These are phyloP conservation scores for Euleptes europaea DNA, from an alignment of 2,113 vertebrate species.

Conservation along the genomic window DNA sequence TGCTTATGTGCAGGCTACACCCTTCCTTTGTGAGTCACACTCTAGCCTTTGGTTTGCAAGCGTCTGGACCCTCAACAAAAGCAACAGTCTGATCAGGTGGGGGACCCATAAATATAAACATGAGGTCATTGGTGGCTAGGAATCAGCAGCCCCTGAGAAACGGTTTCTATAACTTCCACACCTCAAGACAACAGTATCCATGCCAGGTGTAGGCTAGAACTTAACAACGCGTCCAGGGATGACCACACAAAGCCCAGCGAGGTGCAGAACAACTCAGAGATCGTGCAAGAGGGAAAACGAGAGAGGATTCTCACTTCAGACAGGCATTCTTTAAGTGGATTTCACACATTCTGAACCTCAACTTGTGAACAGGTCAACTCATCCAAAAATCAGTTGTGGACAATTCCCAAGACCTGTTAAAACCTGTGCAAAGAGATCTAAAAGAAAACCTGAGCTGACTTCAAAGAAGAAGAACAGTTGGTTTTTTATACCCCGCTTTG, in stretches of 20 bases:
- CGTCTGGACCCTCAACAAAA: background rate
- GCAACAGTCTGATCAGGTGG: background rate
- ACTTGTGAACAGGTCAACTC: background rate
- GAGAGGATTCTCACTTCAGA: background rate
- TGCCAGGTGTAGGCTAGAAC: conserved; percentile 4
- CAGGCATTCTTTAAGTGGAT: background rate
- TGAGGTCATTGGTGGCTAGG: conserved; percentile 14
- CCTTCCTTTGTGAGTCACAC: background rate
- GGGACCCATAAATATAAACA: background rate
- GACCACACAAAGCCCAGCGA: background rate
- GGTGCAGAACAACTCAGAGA: background rate
- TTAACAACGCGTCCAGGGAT: background rate
- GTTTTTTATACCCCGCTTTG: too few relatives aligned
- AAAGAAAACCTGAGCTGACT: background rate
- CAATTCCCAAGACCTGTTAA: too few relatives aligned
- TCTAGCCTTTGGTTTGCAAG: background rate
- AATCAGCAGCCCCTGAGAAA: background rate
- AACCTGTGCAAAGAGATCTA: background rate
- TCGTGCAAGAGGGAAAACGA: background rate
- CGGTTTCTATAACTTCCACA: background rate
- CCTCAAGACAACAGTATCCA: background rate
- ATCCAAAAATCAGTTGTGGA: background rate
- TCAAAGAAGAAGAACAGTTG: too few relatives aligned
- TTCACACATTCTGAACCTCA: background rate
- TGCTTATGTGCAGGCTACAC: background rate